Percentiles rank a stretch among this genome's conserved stretches.
These are phyloP conservation scores for Silurus glanis DNA, from an alignment of 2,113 vertebrate genomes.

Conservation along the genomic window DNA sequence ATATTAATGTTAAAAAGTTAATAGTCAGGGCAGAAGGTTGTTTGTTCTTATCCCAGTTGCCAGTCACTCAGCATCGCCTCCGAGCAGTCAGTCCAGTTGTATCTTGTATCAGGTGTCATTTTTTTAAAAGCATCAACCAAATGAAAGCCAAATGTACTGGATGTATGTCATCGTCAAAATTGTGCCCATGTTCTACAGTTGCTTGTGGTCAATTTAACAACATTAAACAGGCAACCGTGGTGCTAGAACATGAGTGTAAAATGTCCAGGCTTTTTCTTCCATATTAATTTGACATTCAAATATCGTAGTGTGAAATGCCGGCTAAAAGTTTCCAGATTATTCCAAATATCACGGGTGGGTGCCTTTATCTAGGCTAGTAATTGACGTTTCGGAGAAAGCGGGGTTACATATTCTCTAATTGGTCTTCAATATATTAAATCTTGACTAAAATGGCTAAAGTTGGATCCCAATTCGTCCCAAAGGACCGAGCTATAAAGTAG, in stretches of 20 bases:
- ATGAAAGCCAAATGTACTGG: not conserved
- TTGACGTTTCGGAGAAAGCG: not conserved
- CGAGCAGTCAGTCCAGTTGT: not conserved
- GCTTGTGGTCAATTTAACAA: not conserved
- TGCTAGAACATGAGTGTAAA: not conserved
- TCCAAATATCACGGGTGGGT: not conserved
- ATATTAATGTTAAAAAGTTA: too few species aligned
- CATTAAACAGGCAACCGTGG: not conserved
- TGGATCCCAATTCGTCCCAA: conserved; percentile 5
- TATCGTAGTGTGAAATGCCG: not conserved
- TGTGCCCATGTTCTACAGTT: not conserved
- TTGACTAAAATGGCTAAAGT: not conserved
- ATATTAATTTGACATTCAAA: not conserved
- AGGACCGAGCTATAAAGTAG: conserved; percentile 23
- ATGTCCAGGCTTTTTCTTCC: not conserved
- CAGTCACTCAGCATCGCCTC: not conserved
- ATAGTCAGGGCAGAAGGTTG: not conserved
- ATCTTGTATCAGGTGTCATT: not conserved
- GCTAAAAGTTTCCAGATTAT: not conserved
- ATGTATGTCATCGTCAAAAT: not conserved
- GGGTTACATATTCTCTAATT: not conserved
- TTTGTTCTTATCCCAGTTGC: not conserved
- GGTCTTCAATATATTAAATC: not conserved
- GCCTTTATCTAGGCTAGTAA: not conserved
- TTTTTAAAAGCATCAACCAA: not conserved